phyloP scores from a whole-genome alignment of 2,797 vertebrate genomes.

The Xenopus petersii region DNA sequence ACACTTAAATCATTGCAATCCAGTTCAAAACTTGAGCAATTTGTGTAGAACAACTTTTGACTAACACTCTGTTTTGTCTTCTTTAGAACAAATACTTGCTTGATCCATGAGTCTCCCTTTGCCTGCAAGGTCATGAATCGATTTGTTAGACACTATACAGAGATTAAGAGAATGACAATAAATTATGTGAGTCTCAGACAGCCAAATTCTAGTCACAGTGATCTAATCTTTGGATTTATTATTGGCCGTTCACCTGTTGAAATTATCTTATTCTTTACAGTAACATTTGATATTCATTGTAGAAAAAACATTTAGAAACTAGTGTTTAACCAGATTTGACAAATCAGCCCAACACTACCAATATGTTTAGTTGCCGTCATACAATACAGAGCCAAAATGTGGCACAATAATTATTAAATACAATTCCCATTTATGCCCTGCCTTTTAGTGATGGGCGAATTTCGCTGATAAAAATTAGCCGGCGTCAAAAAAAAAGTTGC shows the following conservation, averaged over 20 bases:
- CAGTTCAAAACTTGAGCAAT: neutral
- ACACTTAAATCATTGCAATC: too few species aligned
- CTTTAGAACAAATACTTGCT: neutral
- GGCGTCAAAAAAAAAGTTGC: too few species aligned
- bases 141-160: slow-evolving; percentile 8
- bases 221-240: slow-evolving; percentile 20
- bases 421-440: too few species aligned
- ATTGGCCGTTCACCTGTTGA: slow-evolving; percentile 15
- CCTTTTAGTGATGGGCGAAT: too few species aligned
- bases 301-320: neutral
- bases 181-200: slow-evolving; percentile 13
- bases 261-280: slow-evolving; percentile 5
- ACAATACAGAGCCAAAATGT: too few species aligned
- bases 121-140: slow-evolving; percentile 11
- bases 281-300: neutral
- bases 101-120: slow-evolving; percentile 1
- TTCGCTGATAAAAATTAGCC: too few species aligned
- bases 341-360: neutral
- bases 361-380: too few species aligned
- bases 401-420: too few species aligned
- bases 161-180: neutral
- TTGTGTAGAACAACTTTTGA: neutral
- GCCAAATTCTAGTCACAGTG: slow-evolving; percentile 9
- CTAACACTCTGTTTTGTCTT: neutral
- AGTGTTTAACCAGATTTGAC: neutral